phyloP scores from a whole-genome alignment of 2,113 vertebrate species.

The Ceratotherium simum region DNA sequence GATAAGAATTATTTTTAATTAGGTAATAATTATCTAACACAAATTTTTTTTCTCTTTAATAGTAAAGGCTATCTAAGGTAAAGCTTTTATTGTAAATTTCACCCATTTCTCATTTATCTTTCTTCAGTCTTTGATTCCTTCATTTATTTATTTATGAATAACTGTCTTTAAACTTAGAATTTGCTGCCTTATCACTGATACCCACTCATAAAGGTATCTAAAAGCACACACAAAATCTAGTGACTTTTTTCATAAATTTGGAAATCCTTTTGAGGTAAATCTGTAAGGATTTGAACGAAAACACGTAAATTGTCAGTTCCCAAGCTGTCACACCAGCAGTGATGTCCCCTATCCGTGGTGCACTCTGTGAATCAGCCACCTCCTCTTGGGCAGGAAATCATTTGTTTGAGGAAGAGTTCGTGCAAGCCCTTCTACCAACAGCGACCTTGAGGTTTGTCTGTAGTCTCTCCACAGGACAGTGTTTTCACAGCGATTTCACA shows the following conservation, averaged over 20 bases:
- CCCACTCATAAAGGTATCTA: background rate
- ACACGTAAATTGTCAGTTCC: slow-evolving; percentile 85
- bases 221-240: background rate
- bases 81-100: background rate
- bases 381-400: slow-evolving; percentile 61
- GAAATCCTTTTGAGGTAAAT: slow-evolving; percentile 75
- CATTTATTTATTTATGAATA: background rate
- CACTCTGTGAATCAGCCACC: background rate
- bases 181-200: background rate
- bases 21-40: background rate
- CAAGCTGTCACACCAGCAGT: background rate
- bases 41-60: background rate
- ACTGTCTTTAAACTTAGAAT: background rate
- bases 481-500: slow-evolving; percentile 76
- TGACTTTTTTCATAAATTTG: background rate
- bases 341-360: background rate
- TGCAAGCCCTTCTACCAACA: background rate
- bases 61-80: background rate
- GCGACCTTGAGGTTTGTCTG: slow-evolving; percentile 58
- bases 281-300: slow-evolving; percentile 75
- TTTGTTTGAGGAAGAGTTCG: slow-evolving; percentile 67
- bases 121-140: background rate
- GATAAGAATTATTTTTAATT: background rate
- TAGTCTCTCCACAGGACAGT: slow-evolving; percentile 54
- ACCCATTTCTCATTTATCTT: background rate